Base-by-base conservation (phyloP, 2,797 vertebrate genomes). In the Tiaroga cobitis region DNA sequence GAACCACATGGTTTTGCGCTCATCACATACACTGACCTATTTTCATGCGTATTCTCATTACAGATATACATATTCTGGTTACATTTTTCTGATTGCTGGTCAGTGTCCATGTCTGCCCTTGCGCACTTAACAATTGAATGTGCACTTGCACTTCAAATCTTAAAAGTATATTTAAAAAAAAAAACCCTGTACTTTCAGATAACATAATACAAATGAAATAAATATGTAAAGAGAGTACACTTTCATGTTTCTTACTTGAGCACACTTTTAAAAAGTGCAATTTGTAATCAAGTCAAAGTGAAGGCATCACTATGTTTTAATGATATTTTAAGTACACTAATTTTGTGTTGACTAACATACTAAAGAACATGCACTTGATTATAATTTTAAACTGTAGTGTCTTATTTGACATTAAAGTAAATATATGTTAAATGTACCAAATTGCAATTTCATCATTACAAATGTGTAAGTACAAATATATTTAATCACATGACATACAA, bases 21-120 rank as follows among this genome's bases (percentile, higher is more conserved):
- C 61, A 72, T 43, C n/a, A 59, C 5, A 32, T 3, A 32, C 39
- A 73, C 26, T 82, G 69, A 61, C 61, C 3, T n/a, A 68, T 85
- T 86, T 68, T 69, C 79, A 81, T 82, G 32, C 54, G 41, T 70
- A 59, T 59, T 59, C 9, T 59, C 56, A 61, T 61, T 61, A 26
- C 54, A 59, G 21, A 59, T 59, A 56, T 9, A n/a, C 24, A 59
- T 26, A 13, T 8, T 11, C 3, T 59, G 63, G 32, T 19, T 65
- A 86, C 18, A 37, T 59, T 59, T 86, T 74, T 29, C n/a, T 85
- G 72, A 86, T 86, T 73, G 29, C 68, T 81, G 83, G 83, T 72
- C 56, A 61, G 78, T 41, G 6, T 37, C 21, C 73, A 49, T 65
- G 41, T 56, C 29, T 80, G 79, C 51, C 75, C 75, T 74, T 69